These are phyloP conservation scores for Ctenopoma multispine DNA, from an alignment of 2,797 vertebrate genomes.

Conservation along the genomic window DNA sequence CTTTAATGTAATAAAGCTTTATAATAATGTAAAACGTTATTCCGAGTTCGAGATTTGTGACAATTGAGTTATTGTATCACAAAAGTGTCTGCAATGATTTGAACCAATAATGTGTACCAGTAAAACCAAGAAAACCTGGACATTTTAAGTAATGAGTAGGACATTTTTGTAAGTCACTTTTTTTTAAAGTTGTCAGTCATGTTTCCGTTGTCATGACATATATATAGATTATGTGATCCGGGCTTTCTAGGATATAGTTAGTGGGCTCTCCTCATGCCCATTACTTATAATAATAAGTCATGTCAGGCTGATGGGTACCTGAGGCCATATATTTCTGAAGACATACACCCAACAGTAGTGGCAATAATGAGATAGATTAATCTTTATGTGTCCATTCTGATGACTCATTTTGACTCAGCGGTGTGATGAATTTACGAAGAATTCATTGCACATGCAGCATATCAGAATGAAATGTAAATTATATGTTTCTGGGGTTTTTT, in stretches of 20 bases:
- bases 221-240: conserved; percentile 40
- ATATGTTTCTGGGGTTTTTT: conserved; percentile 34
- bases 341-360: conserved; percentile 20
- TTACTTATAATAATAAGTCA: conserved; percentile 36
- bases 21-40: too few species aligned
- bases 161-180: too few species aligned
- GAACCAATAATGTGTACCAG: neutral
- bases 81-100: neutral
- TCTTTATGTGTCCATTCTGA: conserved; percentile 11
- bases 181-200: too few species aligned
- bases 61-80: neutral
- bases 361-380: neutral
- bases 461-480: conserved; percentile 4
- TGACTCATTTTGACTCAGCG: conserved; percentile 13
- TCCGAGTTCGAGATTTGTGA: neutral
- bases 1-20: too few species aligned
- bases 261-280: neutral
- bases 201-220: conserved; percentile 1
- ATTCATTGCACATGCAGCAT: neutral
- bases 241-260: conserved; percentile 16
- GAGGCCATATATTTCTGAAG: conserved; percentile 15
- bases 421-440: neutral
- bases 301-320: conserved; percentile 32
- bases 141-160: neutral
- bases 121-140: neutral